Percentiles rank a stretch among this genome's conserved stretches.
phyloP scores from a whole-genome alignment of 2,113 vertebrate species.

The Spizaetus ornatus region DNA sequence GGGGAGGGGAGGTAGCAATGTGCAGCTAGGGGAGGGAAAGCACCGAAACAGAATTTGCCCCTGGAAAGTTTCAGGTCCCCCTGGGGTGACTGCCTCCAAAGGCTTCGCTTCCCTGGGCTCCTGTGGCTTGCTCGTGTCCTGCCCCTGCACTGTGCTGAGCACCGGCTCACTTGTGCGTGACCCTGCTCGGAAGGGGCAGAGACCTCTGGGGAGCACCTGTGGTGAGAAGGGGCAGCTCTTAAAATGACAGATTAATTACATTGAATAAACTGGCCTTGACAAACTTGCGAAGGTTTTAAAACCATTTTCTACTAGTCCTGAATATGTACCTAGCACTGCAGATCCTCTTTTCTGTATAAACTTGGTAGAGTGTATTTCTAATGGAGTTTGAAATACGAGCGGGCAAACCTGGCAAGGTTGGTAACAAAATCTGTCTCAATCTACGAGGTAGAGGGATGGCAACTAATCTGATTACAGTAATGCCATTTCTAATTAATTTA shows the following conservation, averaged over 20 bases:
- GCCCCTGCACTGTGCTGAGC: neutral
- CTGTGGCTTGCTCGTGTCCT: neutral
- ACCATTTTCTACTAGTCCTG: neutral
- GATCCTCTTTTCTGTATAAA: neutral
- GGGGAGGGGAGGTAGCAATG: neutral
- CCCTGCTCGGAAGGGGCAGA: neutral
- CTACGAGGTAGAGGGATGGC: neutral
- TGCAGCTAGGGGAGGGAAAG: neutral
- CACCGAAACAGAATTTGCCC: neutral
- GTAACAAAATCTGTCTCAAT: neutral
- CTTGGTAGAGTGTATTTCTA: neutral
- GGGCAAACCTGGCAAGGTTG: neutral
- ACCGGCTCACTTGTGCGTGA: neutral
- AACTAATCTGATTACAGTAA: constrained; percentile 31
- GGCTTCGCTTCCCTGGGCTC: neutral
- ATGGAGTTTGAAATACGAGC: neutral
- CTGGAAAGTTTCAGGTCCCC: too few relatives aligned
- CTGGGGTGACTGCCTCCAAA: too few relatives aligned
- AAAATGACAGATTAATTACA: neutral
- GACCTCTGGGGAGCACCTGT: neutral
- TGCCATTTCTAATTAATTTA: constrained; percentile 24
- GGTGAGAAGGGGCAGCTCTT: neutral
- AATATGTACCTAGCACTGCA: neutral
- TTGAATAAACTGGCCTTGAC: neutral
- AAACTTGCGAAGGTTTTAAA: neutral